Evolutionary conservation across 2,888 invertebrate genomes (phyloP), one percentile per base, ranked within the genome.

Genomic region (Cataglyphis rosenhaueri): DNA sequence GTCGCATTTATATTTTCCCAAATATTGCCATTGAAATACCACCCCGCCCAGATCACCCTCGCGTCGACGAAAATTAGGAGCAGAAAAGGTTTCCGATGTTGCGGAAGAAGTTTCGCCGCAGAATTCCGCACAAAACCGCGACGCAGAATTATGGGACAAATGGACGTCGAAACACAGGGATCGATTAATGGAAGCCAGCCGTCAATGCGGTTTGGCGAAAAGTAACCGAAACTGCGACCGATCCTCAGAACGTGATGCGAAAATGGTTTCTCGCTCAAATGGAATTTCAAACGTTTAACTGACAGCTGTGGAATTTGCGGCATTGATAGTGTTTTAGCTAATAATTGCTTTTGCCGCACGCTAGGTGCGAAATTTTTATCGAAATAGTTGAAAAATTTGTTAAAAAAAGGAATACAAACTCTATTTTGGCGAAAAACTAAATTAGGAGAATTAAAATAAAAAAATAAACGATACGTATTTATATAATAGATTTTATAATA

Each of bases 81-180:
- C 87, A 88, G 90, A 90, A 92, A 92, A 92, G 91, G 92, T 90
- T 92, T 92, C 88, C 88, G 86, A 87, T 92, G 92, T 92, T 91
- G 88, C 90, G 89, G 89, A 76, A 85, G 84, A 92, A 91, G 88
- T 92, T 91, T 89, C 78, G 90, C 92, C 92, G 85, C 91, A 89
- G 87, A 88, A 87, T 86, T 89, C 83, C 89, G 85, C 81, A 84
- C 86, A 83, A 87, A 88, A 92, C 92, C 91, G 83, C 91, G 84
- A 87, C 89, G 92, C 89, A 88, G 91, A 91, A 92, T 91, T 91
- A 91, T 91, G 90, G 86, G 87, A 86, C 84, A 82, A 73, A 85
- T 84, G 76, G 84, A 79, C 79, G 83, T 83, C 66, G 84, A 71
- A 82, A 84, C 84, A 84, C 70, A 87, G 88, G 82, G 89, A 92